phyloP scores from a whole-genome alignment of 2,888 invertebrate species.

The Hypomecis atomaria region DNA sequence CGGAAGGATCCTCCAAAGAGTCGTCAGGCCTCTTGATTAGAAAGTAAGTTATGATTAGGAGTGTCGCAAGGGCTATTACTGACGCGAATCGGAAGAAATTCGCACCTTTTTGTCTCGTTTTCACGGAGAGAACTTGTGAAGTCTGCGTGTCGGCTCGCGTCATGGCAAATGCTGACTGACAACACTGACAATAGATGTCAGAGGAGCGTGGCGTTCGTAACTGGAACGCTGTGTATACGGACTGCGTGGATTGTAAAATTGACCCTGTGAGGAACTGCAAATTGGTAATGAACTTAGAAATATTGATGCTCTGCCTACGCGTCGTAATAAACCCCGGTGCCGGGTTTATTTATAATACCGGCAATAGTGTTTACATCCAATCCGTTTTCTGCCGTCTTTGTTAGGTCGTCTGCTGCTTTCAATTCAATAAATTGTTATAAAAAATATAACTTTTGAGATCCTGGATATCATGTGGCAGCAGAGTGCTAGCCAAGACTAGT shows the following conservation, averaged over 20 bases:
- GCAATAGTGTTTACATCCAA: not conserved
- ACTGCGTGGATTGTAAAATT: conserved; percentile 63
- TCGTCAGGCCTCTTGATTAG: conserved; percentile 57
- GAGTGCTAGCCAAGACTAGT: too few relatives aligned
- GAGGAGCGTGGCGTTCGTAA: conserved; percentile 56
- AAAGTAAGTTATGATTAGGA: conserved; percentile 59
- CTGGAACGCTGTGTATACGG: conserved; percentile 57
- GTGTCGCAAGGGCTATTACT: conserved; percentile 50
- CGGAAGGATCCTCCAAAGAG: conserved; percentile 67
- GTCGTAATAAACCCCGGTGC: not conserved
- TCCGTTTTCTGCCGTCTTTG: too few relatives aligned
- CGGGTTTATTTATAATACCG: not conserved
- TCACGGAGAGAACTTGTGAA: conserved; percentile 60
- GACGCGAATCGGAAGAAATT: conserved; percentile 62
- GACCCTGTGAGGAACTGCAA: conserved; percentile 61
- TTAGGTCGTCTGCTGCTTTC: too few relatives aligned
- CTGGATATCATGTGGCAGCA: too few relatives aligned
- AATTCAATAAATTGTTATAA: too few relatives aligned
- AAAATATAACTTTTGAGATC: too few relatives aligned
- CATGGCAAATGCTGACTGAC: conserved; percentile 77
- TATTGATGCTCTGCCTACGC: conserved; percentile 9
- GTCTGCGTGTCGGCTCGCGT: conserved; percentile 70
- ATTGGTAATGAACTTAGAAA: conserved; percentile 46
- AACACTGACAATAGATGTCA: conserved; percentile 61
- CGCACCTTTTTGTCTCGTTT: conserved; percentile 61